Base-by-base conservation (phyloP, 2,113 vertebrate species). In the Polypterus bichir region DNA sequence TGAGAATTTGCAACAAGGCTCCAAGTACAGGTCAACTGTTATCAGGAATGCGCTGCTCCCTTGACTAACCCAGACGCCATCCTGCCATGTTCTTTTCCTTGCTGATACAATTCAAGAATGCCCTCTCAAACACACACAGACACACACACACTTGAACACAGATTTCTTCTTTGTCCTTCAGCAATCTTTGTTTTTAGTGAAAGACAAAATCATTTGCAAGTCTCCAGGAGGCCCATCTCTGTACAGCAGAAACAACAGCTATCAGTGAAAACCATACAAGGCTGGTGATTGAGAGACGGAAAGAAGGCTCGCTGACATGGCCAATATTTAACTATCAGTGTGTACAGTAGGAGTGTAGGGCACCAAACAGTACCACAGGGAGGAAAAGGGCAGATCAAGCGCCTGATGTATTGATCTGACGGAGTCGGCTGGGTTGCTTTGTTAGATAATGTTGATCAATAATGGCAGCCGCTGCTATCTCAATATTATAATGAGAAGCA, bases 311-410 rank as follows among this genome's bases (percentile, higher is more conserved):
- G 59, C 63, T 75, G 75, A 74, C 64, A 72, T 73, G 49, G 45
- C 65, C 9, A 63, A 4, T 81, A 77, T 80, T 83, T 81, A 44
- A 71, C 54, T 57, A 5, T 71, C 70, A 75, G 66, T 78, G 72
- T 73, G 49, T 61, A 67, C 60, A 55, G 68, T 61, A 49, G 1
- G 7, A 46, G 59, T 27, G 27, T 7, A 46, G 57, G 63, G 57
- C 62, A 66, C 60, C 46, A 66, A 70, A 71, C 68, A 59, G 74
- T 67, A 69, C 52, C 64, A 69, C 77, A 70, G 70, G 71, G 76
- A 79, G 72, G 59, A 61, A 66, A 70, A 80, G 71, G 66, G 64
- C 60, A 69, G 47, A 59, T 65, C 70, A 77, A 67, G 69, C 74
- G 70, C 70, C 72, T 61, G 62, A 57, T 54, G 75, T 70, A 67